These are phyloP conservation scores for Odontocolon sp. DNA, from an alignment of 2,888 invertebrate genomes.

Conservation along the genomic window DNA sequence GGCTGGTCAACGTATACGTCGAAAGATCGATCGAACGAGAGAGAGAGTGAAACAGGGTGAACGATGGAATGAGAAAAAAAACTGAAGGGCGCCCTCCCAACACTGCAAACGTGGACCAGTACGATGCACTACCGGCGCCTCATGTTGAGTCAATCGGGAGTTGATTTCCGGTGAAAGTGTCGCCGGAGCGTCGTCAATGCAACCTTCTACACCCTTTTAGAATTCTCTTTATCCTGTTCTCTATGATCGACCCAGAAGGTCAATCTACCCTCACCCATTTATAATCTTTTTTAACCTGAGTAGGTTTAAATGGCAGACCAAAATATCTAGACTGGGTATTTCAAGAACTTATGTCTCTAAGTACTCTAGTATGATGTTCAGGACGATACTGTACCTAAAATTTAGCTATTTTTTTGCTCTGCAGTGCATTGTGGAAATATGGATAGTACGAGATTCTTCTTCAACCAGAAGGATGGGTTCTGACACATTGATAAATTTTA, in stretches of 20 bases:
- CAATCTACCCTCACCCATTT: too few relatives aligned
- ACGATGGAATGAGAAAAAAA: constrained; percentile 14
- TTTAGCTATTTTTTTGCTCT: too few relatives aligned
- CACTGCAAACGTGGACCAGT: constrained; percentile 15
- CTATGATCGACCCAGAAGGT: constrained; percentile 1
- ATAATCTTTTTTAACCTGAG: too few relatives aligned
- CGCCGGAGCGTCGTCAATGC: not conserved
- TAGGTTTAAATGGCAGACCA: too few relatives aligned
- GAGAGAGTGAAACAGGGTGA: not conserved
- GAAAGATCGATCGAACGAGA: constrained; percentile 42
- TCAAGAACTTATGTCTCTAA: too few relatives aligned
- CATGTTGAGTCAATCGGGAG: constrained; percentile 39
- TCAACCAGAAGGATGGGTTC: too few relatives aligned
- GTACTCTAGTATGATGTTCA: too few relatives aligned
- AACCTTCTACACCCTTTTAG: not conserved
- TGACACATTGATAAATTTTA: too few relatives aligned
- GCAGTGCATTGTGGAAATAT: too few relatives aligned
- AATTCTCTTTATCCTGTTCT: constrained; percentile 8
- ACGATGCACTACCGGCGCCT: constrained; percentile 1
- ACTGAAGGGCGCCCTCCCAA: constrained; percentile 14
- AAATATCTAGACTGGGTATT: too few relatives aligned
- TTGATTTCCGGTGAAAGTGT: constrained; percentile 29
- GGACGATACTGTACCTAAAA: too few relatives aligned
- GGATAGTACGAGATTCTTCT: too few relatives aligned
- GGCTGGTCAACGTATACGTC: constrained; percentile 33